These are phyloP conservation scores for Uloborus plumipes DNA, from an alignment of 2,888 invertebrate species.

Conservation along the genomic window DNA sequence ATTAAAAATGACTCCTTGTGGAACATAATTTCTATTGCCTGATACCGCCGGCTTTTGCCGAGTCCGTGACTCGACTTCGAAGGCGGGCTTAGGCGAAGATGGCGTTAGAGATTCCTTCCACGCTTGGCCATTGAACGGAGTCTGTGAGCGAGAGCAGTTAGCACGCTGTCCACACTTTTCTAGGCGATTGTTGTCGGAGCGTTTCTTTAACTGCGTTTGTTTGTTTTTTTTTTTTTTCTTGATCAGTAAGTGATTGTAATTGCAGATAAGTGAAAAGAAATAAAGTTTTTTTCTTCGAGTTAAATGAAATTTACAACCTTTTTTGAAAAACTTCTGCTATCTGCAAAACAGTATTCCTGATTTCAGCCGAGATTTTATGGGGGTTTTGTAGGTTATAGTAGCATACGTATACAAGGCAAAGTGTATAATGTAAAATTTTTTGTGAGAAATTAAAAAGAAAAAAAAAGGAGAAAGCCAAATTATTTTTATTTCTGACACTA, in stretches of 20 bases:
- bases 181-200: neutral
- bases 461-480: no score
- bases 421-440: no score
- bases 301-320: no score
- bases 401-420: no score
- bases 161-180: constrained; percentile 35
- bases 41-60: constrained; percentile 20
- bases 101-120: constrained; percentile 24
- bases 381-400: no score
- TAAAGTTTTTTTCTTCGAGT: neutral
- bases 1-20: constrained; percentile 53
- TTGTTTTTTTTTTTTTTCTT: no score
- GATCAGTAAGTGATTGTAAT: neutral
- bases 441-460: no score
- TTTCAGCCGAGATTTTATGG: no score
- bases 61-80: constrained; percentile 28
- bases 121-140: constrained; percentile 20
- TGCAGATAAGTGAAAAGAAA: neutral
- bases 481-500: no score
- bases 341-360: no score
- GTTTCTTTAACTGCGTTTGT: neutral
- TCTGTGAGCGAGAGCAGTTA: constrained; percentile 26
- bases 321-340: no score
- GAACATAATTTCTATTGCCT: constrained; percentile 56
- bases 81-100: neutral